A percentile compares a stretch with the other conserved stretches of the same genome.
These are phyloP conservation scores for Elysia crispata DNA, from an alignment of 2,888 invertebrate species.

Conservation along the genomic window DNA sequence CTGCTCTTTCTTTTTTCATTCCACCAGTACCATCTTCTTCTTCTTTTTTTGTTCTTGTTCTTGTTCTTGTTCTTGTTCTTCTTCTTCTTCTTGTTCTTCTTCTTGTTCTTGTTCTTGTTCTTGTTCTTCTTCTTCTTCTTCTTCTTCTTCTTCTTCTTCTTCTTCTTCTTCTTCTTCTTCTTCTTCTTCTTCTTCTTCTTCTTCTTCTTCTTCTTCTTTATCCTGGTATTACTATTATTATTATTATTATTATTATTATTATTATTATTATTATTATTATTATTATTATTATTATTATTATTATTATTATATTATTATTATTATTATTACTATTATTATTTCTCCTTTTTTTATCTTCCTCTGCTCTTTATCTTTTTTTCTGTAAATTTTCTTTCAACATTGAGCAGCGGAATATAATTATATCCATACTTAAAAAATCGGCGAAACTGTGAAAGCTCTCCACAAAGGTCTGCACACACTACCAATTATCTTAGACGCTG, in stretches of 20 bases:
- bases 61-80: constrained; percentile 19
- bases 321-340: not conserved
- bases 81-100: constrained; percentile 18
- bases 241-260: too few species aligned
- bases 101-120: constrained; percentile 29
- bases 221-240: too few species aligned
- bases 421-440: too few species aligned
- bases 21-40: too few species aligned
- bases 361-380: not conserved
- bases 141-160: not conserved
- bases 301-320: too few species aligned
- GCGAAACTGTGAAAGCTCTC: not conserved
- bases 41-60: constrained; percentile 6
- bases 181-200: too few species aligned
- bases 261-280: too few species aligned
- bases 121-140: not conserved
- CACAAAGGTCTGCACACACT: too few species aligned
- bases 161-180: not conserved
- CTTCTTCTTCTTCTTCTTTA: not conserved
- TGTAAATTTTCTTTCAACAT: not conserved
- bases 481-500: too few species aligned
- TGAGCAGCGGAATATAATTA: not conserved
- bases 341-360: not conserved
- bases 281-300: too few species aligned
- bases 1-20: too few species aligned